Base-by-base conservation (phyloP, 2,113 vertebrate species). In the Cryptotis parvus region DNA sequence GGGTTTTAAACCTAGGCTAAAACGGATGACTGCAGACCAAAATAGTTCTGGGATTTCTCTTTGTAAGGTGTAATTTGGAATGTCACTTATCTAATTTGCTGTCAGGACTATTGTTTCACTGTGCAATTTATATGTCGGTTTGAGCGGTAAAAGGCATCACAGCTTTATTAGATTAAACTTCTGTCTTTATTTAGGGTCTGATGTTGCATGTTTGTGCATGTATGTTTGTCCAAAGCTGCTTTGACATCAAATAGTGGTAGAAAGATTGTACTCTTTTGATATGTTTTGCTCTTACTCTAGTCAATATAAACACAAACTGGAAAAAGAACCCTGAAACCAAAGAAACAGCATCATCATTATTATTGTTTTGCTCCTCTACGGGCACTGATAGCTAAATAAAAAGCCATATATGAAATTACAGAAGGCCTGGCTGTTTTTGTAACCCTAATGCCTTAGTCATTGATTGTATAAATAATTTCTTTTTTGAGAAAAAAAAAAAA, bases 81-180 rank as follows among this genome's bases (percentile, higher is more conserved):
- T 97, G 96, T 96, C 96, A 97, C n/a, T n/a, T 96, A 97, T 94
- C 91, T 96, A 97, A 96, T 97, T 97, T 96, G 95, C 95, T 97
- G 96, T 96, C 95, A 97, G 83, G 94, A 95, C 96, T 96, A 97
- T 97, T 96, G 96, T 97, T 97, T 97, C 93, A 96, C 95, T 95
- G 90, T 95, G 94, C 95, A 96, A 96, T 96, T 96, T 97, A 90
- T 94, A 94, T 83, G 95, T 97, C 95, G 41, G 90, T 96, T 95
- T 96, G 95, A 97, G 96, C 90, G 87, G 95, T 95, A 94, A 92
- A n/a, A 96, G 92, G 43, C 95, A 96, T 95, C 95, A 94, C 82
- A 94, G 93, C 93, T 96, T 96, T 96, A 96, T 93, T 95, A 94
- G 95, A 96, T 96, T 96, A 96, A 95, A 91, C 83, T 96, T 94